A percentile compares a stretch with the other conserved stretches of the same genome.
phyloP scores from a whole-genome alignment of 2,888 invertebrate genomes.

The Zootermopsis nevadensis region DNA sequence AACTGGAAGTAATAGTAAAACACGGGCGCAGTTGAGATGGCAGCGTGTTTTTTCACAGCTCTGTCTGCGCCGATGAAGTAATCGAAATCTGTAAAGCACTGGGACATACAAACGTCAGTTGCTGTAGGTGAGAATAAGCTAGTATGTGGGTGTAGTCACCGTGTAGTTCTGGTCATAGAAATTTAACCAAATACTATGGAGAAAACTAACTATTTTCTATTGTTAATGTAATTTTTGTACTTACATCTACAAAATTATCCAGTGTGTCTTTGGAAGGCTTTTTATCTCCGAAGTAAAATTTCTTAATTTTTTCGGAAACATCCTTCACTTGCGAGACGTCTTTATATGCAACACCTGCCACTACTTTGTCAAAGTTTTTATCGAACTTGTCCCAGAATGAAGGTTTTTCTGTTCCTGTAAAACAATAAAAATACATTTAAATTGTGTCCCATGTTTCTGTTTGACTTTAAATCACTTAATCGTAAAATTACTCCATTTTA shows the following conservation, averaged over 20 bases:
- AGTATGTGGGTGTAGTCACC: too few relatives aligned
- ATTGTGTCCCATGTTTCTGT: too few relatives aligned
- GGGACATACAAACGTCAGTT: too few relatives aligned
- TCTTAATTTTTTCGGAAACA: slow-evolving; percentile 2
- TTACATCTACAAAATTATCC: background rate
- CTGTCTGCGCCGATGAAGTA: background rate
- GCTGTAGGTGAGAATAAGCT: too few relatives aligned
- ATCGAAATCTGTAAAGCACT: background rate
- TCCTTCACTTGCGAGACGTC: background rate
- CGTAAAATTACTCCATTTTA: too few relatives aligned
- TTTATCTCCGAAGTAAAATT: slow-evolving; percentile 23
- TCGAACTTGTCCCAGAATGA: slow-evolving; percentile 11
- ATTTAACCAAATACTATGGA: too few relatives aligned
- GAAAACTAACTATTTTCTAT: too few relatives aligned
- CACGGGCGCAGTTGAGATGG: background rate
- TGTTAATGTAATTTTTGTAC: background rate
- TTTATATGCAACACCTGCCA: background rate
- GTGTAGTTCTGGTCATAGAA: too few relatives aligned
- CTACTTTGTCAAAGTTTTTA: slow-evolving; percentile 11
- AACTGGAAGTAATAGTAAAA: background rate
- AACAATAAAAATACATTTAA: background rate
- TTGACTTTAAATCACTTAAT: too few relatives aligned
- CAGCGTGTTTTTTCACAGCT: background rate
- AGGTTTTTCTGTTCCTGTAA: background rate
- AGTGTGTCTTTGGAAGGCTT: background rate